Evolutionary conservation across 2,113 vertebrate species (phyloP).

Genomic region (Caranx melampygus): DNA sequence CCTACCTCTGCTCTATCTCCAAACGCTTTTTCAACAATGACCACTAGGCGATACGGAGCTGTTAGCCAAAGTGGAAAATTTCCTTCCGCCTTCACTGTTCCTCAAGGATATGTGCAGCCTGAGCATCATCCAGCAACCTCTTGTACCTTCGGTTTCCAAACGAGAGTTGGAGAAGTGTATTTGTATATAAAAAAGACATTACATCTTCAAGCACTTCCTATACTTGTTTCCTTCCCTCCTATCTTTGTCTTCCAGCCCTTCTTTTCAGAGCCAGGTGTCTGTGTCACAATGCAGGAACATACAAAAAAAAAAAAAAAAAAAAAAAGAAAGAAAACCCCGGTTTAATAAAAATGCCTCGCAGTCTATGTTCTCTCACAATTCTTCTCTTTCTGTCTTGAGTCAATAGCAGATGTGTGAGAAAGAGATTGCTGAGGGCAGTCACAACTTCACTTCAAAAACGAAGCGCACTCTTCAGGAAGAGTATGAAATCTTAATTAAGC

Average conservation of each 20-base stretch:
- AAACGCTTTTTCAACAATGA: conserved; percentile 25
- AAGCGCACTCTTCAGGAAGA: conserved; percentile 65
- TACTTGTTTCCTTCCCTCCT: not conserved
- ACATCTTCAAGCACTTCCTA: not conserved
- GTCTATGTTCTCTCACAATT: conserved; percentile 54
- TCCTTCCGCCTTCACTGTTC: not conserved
- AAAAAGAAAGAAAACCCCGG: not conserved
- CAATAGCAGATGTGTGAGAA: conserved; percentile 68
- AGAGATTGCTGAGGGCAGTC: conserved; percentile 61
- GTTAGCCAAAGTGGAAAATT: conserved; percentile 31
- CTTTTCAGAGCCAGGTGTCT: conserved; percentile 48
- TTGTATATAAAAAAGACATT: conserved; percentile 17
- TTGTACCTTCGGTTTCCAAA: conserved; percentile 18
- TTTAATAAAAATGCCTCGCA: conserved; percentile 63
- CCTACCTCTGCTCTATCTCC: conserved; percentile 33
- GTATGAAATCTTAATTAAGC: conserved; percentile 79
- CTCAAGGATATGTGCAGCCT: conserved; percentile 13
- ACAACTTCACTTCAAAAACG: conserved; percentile 62
- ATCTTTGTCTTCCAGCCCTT: not conserved
- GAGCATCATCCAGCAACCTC: not conserved
- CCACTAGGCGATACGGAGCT: conserved; percentile 9
- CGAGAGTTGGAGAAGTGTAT: conserved; percentile 20
- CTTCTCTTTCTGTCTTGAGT: conserved; percentile 64
- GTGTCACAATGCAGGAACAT: not conserved
- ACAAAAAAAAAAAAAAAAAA: conserved; percentile 1